Percentiles rank a stretch among this genome's conserved stretches.
These are phyloP conservation scores for Drosophila subsilvestris DNA, from an alignment of 2,888 invertebrate species.

Conservation along the genomic window DNA sequence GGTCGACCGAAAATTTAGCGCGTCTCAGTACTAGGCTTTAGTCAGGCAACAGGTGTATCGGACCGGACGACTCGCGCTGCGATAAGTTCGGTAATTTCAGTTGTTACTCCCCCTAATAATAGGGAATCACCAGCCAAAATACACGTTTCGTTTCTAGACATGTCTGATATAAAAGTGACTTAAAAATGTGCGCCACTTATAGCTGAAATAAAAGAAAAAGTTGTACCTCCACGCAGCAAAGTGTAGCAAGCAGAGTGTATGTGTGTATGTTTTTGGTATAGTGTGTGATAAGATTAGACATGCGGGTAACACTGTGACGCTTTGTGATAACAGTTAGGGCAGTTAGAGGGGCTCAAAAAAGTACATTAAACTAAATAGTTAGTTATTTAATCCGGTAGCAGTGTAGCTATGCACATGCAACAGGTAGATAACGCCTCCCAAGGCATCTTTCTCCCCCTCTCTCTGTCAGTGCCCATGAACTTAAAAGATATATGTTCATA, in stretches of 20 bases:
- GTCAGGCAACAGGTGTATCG: slow-evolving; percentile 60
- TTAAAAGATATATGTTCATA: background rate
- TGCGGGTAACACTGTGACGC: slow-evolving; percentile 14
- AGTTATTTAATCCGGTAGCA: slow-evolving; percentile 6
- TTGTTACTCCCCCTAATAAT: slow-evolving; percentile 6
- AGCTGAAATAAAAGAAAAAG: background rate
- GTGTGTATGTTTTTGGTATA: slow-evolving; percentile 1
- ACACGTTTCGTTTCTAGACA: background rate
- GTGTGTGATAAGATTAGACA: slow-evolving; percentile 37
- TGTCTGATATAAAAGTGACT: background rate
- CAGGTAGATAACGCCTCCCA: background rate
- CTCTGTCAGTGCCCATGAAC: background rate
- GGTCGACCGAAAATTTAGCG: too few species aligned
- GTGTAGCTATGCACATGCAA: background rate
- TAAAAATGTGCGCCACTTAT: background rate
- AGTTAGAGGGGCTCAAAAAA: slow-evolving; percentile 1
- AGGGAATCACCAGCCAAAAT: background rate
- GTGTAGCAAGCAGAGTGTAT: background rate
- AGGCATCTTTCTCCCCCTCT: background rate
- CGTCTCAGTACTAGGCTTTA: too few species aligned
- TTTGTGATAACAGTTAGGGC: slow-evolving; percentile 27
- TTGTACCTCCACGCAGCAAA: background rate
- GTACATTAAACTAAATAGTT: slow-evolving; percentile 21
- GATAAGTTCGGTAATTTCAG: slow-evolving; percentile 60
- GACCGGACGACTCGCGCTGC: slow-evolving; percentile 19